These are phyloP conservation scores for Dasypolia templi DNA, from an alignment of 2,888 invertebrate species.

Conservation along the genomic window DNA sequence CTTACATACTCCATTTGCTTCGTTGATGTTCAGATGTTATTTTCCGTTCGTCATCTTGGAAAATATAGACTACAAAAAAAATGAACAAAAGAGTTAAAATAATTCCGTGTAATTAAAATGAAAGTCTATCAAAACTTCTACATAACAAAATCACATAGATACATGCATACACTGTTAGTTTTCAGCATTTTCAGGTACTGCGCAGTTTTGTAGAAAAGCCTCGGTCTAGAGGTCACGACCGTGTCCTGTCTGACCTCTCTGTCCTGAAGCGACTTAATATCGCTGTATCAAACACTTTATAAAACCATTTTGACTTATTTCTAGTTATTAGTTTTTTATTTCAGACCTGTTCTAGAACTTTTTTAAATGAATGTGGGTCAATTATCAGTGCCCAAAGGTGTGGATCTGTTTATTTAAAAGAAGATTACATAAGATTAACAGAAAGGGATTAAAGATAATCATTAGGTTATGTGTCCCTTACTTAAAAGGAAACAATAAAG, in stretches of 20 bases:
- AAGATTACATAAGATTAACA: not conserved
- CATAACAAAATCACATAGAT: constrained; percentile 10
- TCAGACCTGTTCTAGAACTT: not conserved
- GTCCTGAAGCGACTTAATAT: constrained; percentile 49
- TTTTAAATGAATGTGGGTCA: not conserved
- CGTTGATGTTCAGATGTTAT: no score
- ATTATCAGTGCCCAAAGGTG: not conserved
- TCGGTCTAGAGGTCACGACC: constrained; percentile 63
- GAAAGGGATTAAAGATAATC: not conserved
- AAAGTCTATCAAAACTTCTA: constrained; percentile 15
- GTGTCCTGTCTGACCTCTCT: constrained; percentile 63
- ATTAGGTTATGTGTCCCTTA: not conserved
- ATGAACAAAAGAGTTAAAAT: not conserved
- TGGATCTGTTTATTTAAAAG: not conserved
- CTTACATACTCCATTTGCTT: not conserved
- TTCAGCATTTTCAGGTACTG: constrained; percentile 50
- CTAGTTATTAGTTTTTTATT: not conserved
- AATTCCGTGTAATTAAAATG: not conserved
- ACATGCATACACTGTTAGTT: constrained; percentile 9
- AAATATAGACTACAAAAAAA: not conserved
- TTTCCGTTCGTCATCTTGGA: not conserved
- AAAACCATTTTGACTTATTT: constrained; percentile 30
- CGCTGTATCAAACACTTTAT: constrained; percentile 47
- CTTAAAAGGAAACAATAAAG: not conserved
- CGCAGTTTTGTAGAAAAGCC: constrained; percentile 59